Conservation (phyloP, 1,140 invertebrate genomes). For the Antheraea pernyi region DNA sequence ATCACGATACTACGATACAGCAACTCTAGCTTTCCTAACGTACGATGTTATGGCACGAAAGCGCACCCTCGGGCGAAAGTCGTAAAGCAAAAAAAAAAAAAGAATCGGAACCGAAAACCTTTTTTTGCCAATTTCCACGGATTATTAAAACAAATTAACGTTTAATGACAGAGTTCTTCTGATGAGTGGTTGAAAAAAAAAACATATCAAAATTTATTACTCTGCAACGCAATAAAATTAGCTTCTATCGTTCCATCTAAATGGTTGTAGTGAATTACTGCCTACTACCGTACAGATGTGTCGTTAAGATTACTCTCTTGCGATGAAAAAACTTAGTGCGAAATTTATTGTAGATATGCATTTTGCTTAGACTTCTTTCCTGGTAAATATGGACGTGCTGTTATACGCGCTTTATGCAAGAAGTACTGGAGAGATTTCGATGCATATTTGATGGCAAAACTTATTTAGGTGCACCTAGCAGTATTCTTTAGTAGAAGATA, state of each 20-base stretch:
- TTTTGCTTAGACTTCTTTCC: no score
- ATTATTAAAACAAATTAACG: slow-evolving; percentile 68
- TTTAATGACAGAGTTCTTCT: slow-evolving; percentile 43
- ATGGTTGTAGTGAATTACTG: slow-evolving; percentile 38
- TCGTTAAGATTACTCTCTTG: slow-evolving; percentile 39
- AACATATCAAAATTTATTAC: slow-evolving; percentile 60
- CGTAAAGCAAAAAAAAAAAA: slow-evolving; percentile 25
- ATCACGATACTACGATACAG: no score
- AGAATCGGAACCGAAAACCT: slow-evolving; percentile 43
- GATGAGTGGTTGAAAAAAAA: slow-evolving; percentile 24
- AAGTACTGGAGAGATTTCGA: no score
- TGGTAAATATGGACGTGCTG: no score
- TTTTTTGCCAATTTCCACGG: slow-evolving; percentile 59
- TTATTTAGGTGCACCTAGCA: no score
- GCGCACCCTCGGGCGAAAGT: not conserved
- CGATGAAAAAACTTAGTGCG: not conserved
- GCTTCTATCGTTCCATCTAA: slow-evolving; percentile 54
- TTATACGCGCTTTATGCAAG: no score
- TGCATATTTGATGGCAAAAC: no score
- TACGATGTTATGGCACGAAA: not conserved
- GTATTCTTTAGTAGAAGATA: no score
- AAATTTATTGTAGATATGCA: not conserved
- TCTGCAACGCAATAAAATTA: slow-evolving; percentile 63
- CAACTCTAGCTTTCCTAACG: no score
- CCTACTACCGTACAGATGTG: slow-evolving; percentile 38